phyloP scores from a whole-genome alignment of 2,797 vertebrate genomes.

The Leptatherina wallacei region DNA sequence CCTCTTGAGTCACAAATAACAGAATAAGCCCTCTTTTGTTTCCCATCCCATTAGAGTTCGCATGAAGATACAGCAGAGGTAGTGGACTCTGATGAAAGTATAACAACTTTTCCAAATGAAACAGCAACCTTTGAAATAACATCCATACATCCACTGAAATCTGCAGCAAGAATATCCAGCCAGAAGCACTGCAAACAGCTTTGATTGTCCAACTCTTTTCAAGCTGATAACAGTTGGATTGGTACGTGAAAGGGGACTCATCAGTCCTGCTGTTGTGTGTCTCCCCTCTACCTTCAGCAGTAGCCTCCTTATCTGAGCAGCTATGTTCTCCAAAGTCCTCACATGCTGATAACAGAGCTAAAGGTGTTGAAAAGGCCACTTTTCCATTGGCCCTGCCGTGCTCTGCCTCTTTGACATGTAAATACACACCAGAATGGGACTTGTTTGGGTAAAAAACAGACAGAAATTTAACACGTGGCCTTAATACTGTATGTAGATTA shows the following conservation, averaged over 20 bases:
- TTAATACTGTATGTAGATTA: slow-evolving; percentile 33
- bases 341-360: slow-evolving; percentile 61
- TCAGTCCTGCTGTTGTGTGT: slow-evolving; percentile 22
- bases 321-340: slow-evolving; percentile 61
- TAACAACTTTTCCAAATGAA: not conserved
- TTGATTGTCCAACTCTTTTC: slow-evolving; percentile 31
- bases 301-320: slow-evolving; percentile 69
- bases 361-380: slow-evolving; percentile 72
- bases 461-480: slow-evolving; percentile 46
- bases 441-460: slow-evolving; percentile 61
- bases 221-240: slow-evolving; percentile 54
- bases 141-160: not conserved
- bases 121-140: not conserved
- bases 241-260: slow-evolving; percentile 46
- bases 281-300: slow-evolving; percentile 41
- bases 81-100: too few relatives aligned
- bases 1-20: slow-evolving; percentile 22
- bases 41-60: slow-evolving; percentile 44
- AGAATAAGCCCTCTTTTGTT: slow-evolving; percentile 38
- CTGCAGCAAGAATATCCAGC: slow-evolving; percentile 24
- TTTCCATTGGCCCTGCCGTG: slow-evolving; percentile 6
- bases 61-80: not conserved
- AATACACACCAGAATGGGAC: slow-evolving; percentile 60
- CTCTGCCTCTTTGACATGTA: slow-evolving; percentile 74
- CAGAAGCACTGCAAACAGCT: slow-evolving; percentile 24